Evolutionary conservation across 2,113 vertebrate species (phyloP).

Genomic region (Gymnobelideus leadbeateri): DNA sequence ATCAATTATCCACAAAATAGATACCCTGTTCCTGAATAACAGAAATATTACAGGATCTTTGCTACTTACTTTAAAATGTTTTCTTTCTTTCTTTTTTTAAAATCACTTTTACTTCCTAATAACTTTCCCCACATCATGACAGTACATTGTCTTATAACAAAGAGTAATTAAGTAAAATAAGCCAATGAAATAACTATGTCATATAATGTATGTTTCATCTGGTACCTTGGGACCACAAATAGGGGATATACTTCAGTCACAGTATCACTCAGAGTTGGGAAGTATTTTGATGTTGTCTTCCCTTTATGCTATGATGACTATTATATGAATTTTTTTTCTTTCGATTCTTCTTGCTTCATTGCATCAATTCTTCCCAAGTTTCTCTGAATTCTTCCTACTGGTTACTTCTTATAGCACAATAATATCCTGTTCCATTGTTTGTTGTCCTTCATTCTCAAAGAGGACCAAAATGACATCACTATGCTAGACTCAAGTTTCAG

Average conservation of each 20-base stretch:
- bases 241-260: background rate
- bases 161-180: background rate
- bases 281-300: background rate
- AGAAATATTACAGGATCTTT: background rate
- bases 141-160: background rate
- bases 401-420: background rate
- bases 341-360: background rate
- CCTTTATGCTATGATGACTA: background rate
- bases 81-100: background rate
- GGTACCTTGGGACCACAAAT: background rate
- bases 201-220: background rate
- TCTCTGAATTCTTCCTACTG: background rate
- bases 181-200: background rate
- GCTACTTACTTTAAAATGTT: constrained; percentile 1
- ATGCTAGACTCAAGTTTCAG: no score
- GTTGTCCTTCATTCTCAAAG: no score
- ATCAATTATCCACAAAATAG: constrained; percentile 3
- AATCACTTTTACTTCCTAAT: background rate
- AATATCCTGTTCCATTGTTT: background rate
- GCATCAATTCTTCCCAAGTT: background rate
- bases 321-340: background rate
- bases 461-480: no score
- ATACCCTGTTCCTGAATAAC: background rate
- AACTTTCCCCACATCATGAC: background rate
- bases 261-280: background rate